These are phyloP conservation scores for Numenius arquata DNA, from an alignment of 2,113 vertebrate species.

Conservation along the genomic window DNA sequence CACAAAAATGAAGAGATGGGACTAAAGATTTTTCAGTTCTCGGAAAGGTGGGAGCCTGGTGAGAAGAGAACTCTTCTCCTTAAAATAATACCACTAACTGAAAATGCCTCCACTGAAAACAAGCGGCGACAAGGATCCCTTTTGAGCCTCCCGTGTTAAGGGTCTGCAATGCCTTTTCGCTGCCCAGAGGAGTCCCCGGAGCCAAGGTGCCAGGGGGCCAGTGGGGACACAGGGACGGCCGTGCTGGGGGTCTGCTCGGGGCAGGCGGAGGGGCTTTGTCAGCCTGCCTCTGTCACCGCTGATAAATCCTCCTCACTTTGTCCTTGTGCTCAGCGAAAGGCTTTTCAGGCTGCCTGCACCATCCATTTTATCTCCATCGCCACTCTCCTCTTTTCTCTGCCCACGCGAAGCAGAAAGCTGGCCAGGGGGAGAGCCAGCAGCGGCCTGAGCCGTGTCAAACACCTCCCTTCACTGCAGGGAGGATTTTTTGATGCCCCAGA, in stretches of 20 bases:
- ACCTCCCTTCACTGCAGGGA: neutral
- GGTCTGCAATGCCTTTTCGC: neutral
- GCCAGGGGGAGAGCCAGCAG: neutral
- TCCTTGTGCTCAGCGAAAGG: neutral
- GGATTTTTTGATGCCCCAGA: conserved; percentile 18
- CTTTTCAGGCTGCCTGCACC: neutral
- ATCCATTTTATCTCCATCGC: neutral
- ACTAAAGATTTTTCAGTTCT: neutral
- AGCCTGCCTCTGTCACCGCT: neutral
- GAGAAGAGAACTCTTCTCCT: neutral
- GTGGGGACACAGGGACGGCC: rapidly evolving
- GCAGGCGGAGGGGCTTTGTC: neutral
- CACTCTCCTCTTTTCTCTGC: neutral
- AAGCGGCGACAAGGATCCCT: neutral
- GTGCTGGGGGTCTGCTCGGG: neutral
- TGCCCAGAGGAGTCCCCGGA: rapidly evolving
- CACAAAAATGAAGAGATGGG: neutral
- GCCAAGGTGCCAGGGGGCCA: rapidly evolving
- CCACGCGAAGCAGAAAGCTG: neutral
- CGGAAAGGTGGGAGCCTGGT: neutral
- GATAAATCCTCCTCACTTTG: neutral
- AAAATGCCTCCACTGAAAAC: neutral
- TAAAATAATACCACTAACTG: neutral
- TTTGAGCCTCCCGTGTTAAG: neutral
- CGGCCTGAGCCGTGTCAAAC: neutral